Percentiles rank a stretch among this genome's conserved stretches.
These are phyloP conservation scores for Zaprionus africanus DNA, from an alignment of 1,140 invertebrate genomes.

Conservation along the genomic window DNA sequence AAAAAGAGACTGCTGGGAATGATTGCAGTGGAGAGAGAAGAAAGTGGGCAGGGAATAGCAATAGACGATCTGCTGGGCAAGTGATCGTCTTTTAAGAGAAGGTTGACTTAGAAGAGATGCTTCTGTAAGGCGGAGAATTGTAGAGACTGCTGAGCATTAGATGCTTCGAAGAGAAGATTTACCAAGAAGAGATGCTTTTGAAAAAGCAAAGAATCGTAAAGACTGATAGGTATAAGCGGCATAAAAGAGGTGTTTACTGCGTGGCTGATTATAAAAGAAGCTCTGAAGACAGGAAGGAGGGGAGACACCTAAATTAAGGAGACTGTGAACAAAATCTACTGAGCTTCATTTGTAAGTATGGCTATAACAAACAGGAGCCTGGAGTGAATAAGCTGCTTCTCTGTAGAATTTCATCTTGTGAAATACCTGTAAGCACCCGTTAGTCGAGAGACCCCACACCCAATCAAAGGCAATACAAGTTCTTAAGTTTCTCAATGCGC, in stretches of 20 bases:
- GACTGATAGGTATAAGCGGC: neutral
- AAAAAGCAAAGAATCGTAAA: neutral
- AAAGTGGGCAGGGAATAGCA: neutral
- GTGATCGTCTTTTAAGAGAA: neutral
- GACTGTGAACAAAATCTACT: too few relatives aligned
- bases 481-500: conserved; percentile 8
- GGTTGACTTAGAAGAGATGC: neutral
- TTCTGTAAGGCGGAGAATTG: neutral
- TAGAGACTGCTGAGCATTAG: fast-evolving
- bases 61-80: neutral
- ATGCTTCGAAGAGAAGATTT: neutral
- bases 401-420: too few relatives aligned
- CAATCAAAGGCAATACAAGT: neutral
- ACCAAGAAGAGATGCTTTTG: neutral
- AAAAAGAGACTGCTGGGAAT: neutral
- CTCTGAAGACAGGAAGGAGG: too few relatives aligned
- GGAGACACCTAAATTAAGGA: too few relatives aligned
- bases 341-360: too few relatives aligned
- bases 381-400: too few relatives aligned
- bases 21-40: neutral
- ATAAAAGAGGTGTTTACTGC: too few relatives aligned
- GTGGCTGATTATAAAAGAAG: too few relatives aligned
- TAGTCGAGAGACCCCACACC: neutral
- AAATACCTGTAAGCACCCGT: neutral
- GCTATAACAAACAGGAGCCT: too few relatives aligned